These are phyloP conservation scores for Phodopus roborovskii DNA, from an alignment of 2,113 vertebrate genomes.

Conservation along the genomic window DNA sequence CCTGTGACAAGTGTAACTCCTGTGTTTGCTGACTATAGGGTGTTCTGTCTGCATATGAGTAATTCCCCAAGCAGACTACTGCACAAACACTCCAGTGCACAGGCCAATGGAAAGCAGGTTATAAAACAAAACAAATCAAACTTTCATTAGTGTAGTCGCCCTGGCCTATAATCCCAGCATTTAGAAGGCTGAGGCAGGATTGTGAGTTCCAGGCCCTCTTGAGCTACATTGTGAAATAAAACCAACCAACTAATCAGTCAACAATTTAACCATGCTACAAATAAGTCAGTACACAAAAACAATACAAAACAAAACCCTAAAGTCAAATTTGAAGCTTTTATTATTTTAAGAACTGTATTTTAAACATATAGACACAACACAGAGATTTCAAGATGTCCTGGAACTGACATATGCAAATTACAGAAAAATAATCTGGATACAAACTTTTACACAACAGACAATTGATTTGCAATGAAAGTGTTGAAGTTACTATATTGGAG, in stretches of 20 bases:
- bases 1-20: background rate
- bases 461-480: background rate
- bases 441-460: background rate
- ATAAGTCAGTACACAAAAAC: background rate
- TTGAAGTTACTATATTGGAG: background rate
- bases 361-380: background rate
- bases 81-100: background rate
- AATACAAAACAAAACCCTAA: background rate
- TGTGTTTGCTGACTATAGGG: background rate
- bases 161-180: background rate
- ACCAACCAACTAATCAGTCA: background rate
- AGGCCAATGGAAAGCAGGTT: background rate
- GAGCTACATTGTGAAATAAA: background rate
- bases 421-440: background rate
- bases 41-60: background rate
- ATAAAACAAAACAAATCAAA: background rate
- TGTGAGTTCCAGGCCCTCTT: background rate
- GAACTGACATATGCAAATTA: background rate
- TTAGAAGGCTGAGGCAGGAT: background rate
- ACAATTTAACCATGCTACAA: background rate
- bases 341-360: background rate
- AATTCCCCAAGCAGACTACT: background rate
- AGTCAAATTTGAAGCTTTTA: background rate
- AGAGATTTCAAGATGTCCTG: background rate
- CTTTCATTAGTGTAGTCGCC: background rate